Evolutionary conservation across 2,113 vertebrate species (phyloP).

Genomic region (Thunnus maccoyii): DNA sequence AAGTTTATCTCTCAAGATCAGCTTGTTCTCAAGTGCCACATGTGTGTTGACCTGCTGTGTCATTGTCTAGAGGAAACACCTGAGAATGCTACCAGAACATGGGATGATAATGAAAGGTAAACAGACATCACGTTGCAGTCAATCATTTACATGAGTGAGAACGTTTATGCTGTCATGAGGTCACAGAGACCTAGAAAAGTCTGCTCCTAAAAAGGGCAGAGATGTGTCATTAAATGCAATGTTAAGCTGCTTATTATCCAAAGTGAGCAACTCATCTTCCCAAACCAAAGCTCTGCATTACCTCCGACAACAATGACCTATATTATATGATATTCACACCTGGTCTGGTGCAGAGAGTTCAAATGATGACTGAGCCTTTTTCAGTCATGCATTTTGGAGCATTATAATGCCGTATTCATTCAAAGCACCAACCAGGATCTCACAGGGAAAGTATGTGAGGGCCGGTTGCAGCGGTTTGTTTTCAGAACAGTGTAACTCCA

Average conservation of each 20-base stretch:
- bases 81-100: neutral
- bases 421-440: constrained; percentile 59
- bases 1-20: neutral
- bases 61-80: neutral
- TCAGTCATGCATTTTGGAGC: constrained; percentile 45
- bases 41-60: constrained; percentile 6
- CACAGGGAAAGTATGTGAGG: constrained; percentile 73
- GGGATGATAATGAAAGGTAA: constrained; percentile 23
- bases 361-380: constrained; percentile 51
- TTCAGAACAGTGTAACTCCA: constrained; percentile 74
- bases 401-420: constrained; percentile 70
- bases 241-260: constrained; percentile 12
- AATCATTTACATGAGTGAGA: constrained; percentile 44
- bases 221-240: constrained; percentile 5
- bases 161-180: neutral
- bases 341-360: constrained; percentile 40
- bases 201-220: constrained; percentile 15
- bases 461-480: constrained; percentile 75
- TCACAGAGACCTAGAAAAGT: neutral
- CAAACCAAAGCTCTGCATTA: constrained; percentile 8
- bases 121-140: constrained; percentile 15
- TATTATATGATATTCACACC: constrained; percentile 18
- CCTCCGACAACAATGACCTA: constrained; percentile 34
- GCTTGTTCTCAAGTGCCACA: neutral
- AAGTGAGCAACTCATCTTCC: constrained; percentile 18